Base-by-base conservation (phyloP, 1,140 invertebrate species). In the Nasonia longicornis region DNA sequence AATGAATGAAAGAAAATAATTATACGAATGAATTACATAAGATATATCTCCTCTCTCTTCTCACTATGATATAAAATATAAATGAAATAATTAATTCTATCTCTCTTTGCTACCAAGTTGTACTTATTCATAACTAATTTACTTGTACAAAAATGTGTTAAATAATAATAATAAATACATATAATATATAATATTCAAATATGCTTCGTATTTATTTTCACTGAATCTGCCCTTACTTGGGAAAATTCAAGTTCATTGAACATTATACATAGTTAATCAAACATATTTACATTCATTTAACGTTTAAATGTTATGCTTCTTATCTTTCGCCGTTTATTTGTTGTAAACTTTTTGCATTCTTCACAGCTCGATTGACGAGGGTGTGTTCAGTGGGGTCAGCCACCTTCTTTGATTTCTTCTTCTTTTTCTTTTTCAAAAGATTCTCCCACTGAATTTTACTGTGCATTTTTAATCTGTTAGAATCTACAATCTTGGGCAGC, bases 71-170 rank as follows among this genome's bases (percentile, higher is more conserved):
- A 84, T 83, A 86, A 90, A 87, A 87, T 88, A 90, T 89, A 90
- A 83, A 84, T 82, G 77, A 86, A 87, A 84, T 84, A 87, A 86
- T 85, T 89, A 89, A 89, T 90, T 91, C 89, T 90, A 91, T 91
- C 89, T 91, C 90, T 91, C 90, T 91, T 90, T 91, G 90, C 90
- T 91, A 91, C 89, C 87, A 91, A 90, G 89, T 91, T 91, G 90
- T 91, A 91, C 90, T 91, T 91, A 91, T 90, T 90, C 90, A 89
- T 90, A 90, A 89, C 90, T 90, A 88, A 89, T 91, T 90, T 90
- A 90, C 89, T 90, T 91, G 90, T 91, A 91, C 90, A 91, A 91
- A 91, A 90, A 90, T 90, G 88, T 90, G 89, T 90, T 90, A 90
- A 89, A 89, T 89, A 90, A 90, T 89, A 90, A 89, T 89, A 87